A percentile compares a stretch with the other conserved stretches of the same genome.
Conservation (phyloP, 2,888 invertebrate genomes). For the Caradrina clavipalpis region DNA sequence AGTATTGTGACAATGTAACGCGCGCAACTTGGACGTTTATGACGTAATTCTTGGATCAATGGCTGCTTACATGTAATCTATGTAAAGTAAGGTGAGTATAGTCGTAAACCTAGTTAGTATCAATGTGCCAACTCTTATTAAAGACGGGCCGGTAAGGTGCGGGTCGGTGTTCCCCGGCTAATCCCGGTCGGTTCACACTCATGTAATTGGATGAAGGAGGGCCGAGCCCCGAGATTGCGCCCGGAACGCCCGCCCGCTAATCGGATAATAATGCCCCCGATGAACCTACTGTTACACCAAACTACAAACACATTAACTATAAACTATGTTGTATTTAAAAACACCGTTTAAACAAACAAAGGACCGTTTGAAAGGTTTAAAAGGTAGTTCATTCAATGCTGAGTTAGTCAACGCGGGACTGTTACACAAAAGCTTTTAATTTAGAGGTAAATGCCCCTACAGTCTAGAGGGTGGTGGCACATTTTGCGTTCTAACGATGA, state of each 20-base stretch:
- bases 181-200: conserved; percentile 87
- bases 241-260: conserved; percentile 82
- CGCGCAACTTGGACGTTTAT: conserved; percentile 37
- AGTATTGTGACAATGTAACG: conserved; percentile 29
- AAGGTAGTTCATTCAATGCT: conserved; percentile 60
- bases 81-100: conserved; percentile 33
- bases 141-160: conserved; percentile 69
- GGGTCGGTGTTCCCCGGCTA: conserved; percentile 76
- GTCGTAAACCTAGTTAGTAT: conserved; percentile 69
- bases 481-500: conserved; percentile 54
- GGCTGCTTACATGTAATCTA: conserved; percentile 32
- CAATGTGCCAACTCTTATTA: conserved; percentile 63
- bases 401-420: conserved; percentile 58
- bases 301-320: conserved; percentile 63
- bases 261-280: conserved; percentile 86
- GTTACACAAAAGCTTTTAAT: conserved; percentile 68
- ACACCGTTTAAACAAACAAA: conserved; percentile 19
- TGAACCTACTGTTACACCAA: conserved; percentile 70
- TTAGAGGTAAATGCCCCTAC: conserved; percentile 67
- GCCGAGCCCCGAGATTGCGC: conserved; percentile 82
- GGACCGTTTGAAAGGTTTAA: conserved; percentile 29
- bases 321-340: conserved; percentile 44
- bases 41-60: conserved; percentile 37
- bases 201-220: conserved; percentile 88
- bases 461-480: conserved; percentile 57